These are phyloP conservation scores for Orbicella faveolata DNA, from an alignment of 64 coral and sea anemone species.

Conservation along the genomic window DNA sequence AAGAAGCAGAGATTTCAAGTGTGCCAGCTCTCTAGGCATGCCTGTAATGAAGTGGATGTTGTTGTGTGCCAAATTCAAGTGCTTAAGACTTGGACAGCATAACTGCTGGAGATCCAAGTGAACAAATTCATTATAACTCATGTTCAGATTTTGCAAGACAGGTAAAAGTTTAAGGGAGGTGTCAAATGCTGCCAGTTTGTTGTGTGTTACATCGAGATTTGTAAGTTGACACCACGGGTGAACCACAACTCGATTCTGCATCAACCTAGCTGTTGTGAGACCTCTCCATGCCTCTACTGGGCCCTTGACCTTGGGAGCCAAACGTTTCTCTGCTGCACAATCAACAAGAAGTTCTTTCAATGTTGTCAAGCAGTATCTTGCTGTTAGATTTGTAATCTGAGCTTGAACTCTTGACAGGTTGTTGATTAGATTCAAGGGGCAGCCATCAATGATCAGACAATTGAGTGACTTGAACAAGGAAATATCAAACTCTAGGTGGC, in stretches of 20 bases:
- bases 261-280: conserved; percentile 53
- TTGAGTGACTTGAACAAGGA: conserved; percentile 95
- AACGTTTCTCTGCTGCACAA: conserved; percentile 59
- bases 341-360: conserved; percentile 85
- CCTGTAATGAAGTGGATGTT: conserved; percentile 84
- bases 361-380: conserved; percentile 56
- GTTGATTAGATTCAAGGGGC: conserved; percentile 67
- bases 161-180: conserved; percentile 83
- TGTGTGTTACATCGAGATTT: conserved; percentile 66
- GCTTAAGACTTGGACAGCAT: conserved; percentile 59
- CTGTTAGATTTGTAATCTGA: conserved; percentile 63
- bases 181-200: conserved; percentile 75
- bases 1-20: conserved; percentile 76
- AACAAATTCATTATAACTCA: conserved; percentile 86
- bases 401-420: conserved; percentile 62
- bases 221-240: conserved; percentile 89
- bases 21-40: conserved; percentile 61
- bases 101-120: conserved; percentile 81
- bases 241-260: conserved; percentile 76
- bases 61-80: conserved; percentile 80
- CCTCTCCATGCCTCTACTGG: conserved; percentile 79
- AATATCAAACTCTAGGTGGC: conserved; percentile 91
- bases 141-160: conserved; percentile 66
- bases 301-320: conserved; percentile 44
- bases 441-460: conserved; percentile 62